Base-by-base conservation (phyloP, 2,888 invertebrate species). In the Ecliptopera silaceata region DNA sequence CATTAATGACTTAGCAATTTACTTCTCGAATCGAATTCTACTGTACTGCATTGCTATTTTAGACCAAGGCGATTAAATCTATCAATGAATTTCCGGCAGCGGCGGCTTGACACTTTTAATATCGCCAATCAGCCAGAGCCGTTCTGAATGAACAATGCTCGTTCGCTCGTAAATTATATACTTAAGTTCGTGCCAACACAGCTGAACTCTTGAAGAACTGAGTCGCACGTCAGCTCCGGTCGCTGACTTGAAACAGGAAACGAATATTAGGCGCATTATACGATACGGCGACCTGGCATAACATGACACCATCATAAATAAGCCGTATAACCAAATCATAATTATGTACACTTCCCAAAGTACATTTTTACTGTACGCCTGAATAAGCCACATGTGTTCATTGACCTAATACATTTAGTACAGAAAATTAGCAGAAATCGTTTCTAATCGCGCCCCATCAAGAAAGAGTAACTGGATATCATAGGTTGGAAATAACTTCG, bases 31-130 rank as follows among this genome's bases (percentile, higher is more conserved):
- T 87, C 88, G 83, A 88, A 87, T 82, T 79, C 76, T 50, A 63
- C 60, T 43, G 52, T 45, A 79, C 74, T 76, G 75, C 79, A 75
- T 71, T 68, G 70, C 71, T 88, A 88, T 89, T 90, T 88, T 82
- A 84, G 86, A 79, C 73, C 78, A 70, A 70, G 69, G 80, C 88
- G 84, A 85, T 88, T 87, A 88, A 89, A 88, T 86, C 90, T 88
- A 90, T 90, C 90, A 89, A 88, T 88, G 90, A 88, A 84, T 90
- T 89, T 90, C 90, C 90, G 90, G 88, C 87, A 87, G 75, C 73
- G 72, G 70, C 69, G 67, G 82, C 82, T 85, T 88, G 90, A 90
- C 90, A 90, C 85, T 88, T 86, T 86, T 88, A 87, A 88, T 88
- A 86, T 86, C 87, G 86, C 80, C 87, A 86, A 88, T 86, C 88